Conservation (phyloP, 1,140 invertebrate species). For the Camponotus vicinus region DNA sequence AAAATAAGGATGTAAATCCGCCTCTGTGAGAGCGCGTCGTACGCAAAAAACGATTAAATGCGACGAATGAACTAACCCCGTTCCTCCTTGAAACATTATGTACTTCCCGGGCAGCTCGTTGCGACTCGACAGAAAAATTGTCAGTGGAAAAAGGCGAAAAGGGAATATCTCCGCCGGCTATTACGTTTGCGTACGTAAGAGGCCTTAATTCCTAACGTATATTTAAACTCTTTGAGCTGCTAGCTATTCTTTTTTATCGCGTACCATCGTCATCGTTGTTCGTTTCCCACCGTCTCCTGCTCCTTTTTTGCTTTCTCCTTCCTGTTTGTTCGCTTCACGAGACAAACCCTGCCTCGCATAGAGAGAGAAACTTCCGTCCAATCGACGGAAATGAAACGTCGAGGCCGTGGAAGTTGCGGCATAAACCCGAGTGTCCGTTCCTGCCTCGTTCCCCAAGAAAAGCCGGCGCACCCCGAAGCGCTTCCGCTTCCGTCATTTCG, state of each 20-base stretch:
- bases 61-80: conserved; percentile 62
- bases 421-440: conserved; percentile 69
- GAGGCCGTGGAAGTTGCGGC: conserved; percentile 69
- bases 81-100: conserved; percentile 14
- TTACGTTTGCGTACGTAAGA: conserved; percentile 63
- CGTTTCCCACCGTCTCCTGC: conserved; percentile 7
- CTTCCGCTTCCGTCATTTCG: conserved; percentile 48
- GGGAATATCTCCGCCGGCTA: conserved; percentile 11
- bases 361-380: conserved; percentile 74
- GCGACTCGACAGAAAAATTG: conserved; percentile 29
- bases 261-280: not conserved
- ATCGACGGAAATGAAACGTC: conserved; percentile 76
- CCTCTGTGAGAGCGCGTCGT: not conserved
- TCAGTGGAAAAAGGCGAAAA: conserved; percentile 19
- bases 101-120: conserved; percentile 15
- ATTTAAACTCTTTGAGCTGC: conserved; percentile 78
- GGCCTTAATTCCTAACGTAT: conserved; percentile 75
- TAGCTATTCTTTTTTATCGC: conserved; percentile 62
- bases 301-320: conserved; percentile 50
- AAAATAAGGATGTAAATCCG: conserved; percentile 22
- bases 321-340: conserved; percentile 67
- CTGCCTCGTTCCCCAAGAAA: conserved; percentile 46
- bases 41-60: conserved; percentile 67
- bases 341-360: conserved; percentile 70
- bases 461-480: conserved; percentile 63